Evolutionary conservation across 2,113 vertebrate genomes (phyloP).

Genomic region (Oreotrochilus melanogaster): DNA sequence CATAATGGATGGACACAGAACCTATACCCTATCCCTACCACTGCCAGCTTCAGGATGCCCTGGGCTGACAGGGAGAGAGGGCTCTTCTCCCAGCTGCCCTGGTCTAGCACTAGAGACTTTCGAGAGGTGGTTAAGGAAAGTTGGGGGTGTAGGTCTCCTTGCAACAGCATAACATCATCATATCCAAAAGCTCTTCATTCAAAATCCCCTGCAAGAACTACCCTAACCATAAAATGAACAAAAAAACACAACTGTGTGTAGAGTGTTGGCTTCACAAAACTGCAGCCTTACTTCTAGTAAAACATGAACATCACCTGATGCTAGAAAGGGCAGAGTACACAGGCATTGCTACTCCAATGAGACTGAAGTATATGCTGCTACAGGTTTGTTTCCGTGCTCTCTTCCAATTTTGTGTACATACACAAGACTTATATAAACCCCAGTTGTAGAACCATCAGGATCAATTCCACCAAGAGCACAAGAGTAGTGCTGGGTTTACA

Average conservation of each 20-base stretch:
- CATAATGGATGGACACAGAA: background rate
- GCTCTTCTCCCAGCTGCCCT: background rate
- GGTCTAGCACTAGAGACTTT: background rate
- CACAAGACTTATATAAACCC: background rate
- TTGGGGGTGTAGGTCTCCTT: background rate
- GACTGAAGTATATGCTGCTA: background rate
- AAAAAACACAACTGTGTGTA: rapidly evolving
- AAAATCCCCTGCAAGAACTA: background rate
- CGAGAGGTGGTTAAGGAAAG: background rate
- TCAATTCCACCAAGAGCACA: background rate
- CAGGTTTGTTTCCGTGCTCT: background rate
- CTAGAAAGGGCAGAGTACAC: background rate
- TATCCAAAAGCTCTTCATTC: background rate
- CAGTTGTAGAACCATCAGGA: background rate
- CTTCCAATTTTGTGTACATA: background rate
- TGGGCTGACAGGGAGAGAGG: background rate
- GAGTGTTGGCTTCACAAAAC: background rate
- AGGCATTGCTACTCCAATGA: background rate
- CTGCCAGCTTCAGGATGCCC: background rate
- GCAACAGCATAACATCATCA: background rate
- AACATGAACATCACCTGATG: background rate
- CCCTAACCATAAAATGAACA: background rate
- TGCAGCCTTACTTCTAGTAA: background rate
- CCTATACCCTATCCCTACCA: rapidly evolving
- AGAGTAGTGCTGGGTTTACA: background rate